Conservation (phyloP, 2,888 invertebrate species). For the Lacanobia oleracea region DNA sequence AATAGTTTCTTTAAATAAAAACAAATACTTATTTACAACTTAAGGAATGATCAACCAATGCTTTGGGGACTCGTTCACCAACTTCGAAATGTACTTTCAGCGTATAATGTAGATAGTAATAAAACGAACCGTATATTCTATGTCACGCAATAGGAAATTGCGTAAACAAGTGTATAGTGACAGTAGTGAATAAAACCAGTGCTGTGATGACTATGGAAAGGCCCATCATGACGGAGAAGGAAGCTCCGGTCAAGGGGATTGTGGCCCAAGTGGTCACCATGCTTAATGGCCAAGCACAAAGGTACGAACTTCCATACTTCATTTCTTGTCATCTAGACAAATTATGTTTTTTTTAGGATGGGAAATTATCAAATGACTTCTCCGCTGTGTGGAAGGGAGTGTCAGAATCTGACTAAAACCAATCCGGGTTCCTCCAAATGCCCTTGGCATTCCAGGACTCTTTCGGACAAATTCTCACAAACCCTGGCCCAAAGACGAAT, state of each 20-base stretch:
- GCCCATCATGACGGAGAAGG: conserved; percentile 82
- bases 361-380: no score
- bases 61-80: conserved; percentile 19
- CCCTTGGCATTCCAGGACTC: no score
- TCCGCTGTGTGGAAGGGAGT: no score
- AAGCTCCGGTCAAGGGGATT: conserved; percentile 87
- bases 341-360: no score
- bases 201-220: conserved; percentile 86
- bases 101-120: conserved; percentile 23
- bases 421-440: no score
- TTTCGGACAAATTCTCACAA: no score
- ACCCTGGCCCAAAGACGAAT: no score
- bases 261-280: conserved; percentile 90
- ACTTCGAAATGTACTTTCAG: conserved; percentile 13
- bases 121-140: conserved; percentile 24
- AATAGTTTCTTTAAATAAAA: background rate
- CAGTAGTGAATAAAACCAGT: conserved; percentile 60
- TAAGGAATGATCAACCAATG: background rate
- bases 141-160: conserved; percentile 36
- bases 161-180: conserved; percentile 49
- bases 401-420: no score
- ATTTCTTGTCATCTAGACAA: background rate
- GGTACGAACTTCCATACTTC: conserved; percentile 74
- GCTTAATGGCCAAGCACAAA: conserved; percentile 88
- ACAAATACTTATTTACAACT: background rate